Base-by-base conservation (phyloP, 1,140 invertebrate genomes). In the Drosophila setifemur region DNA sequence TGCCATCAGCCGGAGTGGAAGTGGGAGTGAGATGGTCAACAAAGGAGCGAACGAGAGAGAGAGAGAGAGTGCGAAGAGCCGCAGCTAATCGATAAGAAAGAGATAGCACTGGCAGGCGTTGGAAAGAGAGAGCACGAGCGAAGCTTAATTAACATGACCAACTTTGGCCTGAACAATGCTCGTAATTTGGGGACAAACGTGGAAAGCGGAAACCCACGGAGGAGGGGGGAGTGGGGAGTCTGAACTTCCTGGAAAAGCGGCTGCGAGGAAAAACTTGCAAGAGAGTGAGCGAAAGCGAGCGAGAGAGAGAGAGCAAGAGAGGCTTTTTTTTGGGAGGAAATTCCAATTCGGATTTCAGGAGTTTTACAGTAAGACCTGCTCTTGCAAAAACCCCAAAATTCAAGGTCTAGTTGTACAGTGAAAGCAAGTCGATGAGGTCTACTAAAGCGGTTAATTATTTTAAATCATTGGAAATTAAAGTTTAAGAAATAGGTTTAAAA, bases 141-240 rank as follows among this genome's bases (percentile, higher is more conserved):
- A 47, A 11, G 29, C 48, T 82, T 82, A 81, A 81, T 76, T 82
- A 72, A 82, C 77, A 76, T 48, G 67, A 50, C 72, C 77, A 82
- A 76, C 49, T 79, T 79, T 64, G 53, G 39, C 53, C 47, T 29
- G 60, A 77, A 71, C 67, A 71, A 78, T 60, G 74, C 68, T 43
- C 52, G 60, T 52, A 67, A 72, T 77, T 77, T 73, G 68, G 44
- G 35, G 44, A 43, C 16, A 66, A 49, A 14, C 35, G 45, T 50
- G 44, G 63, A 49, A 50, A 23, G 29, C 42, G 33, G 23, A 25
- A 54, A 14, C n/a, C 11, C n/a, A 39, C 12, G 28, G 12, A 31
- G 26, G 21, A 12, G 35, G 21, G 8, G 11, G 23, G 33, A 14
- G 14, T 3, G 14, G 25, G 12, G 7, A 33, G 26, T 23, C n/a